Evolutionary conservation across 2,888 invertebrate genomes (phyloP).

Genomic region (Crioceris asparagi): DNA sequence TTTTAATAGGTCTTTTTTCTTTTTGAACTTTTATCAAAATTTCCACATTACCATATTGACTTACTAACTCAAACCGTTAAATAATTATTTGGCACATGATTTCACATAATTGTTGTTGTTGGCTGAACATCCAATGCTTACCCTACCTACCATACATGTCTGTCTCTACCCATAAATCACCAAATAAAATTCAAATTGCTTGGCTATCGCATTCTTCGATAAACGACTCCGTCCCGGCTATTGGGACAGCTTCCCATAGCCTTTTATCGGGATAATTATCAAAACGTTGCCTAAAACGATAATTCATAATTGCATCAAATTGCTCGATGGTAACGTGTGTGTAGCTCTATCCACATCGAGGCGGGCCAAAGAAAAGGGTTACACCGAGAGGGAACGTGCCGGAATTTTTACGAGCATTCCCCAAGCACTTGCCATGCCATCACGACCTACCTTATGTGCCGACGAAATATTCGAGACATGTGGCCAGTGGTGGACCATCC

Average conservation of each 20-base stretch:
- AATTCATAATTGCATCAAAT: conserved; percentile 2
- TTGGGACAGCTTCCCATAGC: conserved; percentile 1
- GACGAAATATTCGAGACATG: neutral
- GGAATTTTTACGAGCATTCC: conserved; percentile 19
- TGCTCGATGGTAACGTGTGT: neutral
- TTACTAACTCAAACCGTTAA: no score
- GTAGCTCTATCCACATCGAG: neutral
- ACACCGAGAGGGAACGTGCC: conserved; percentile 17
- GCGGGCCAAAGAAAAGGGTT: conserved; percentile 4
- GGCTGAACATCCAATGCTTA: no score
- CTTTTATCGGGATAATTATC: neutral
- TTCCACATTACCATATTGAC: no score
- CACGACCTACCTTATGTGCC: conserved; percentile 21
- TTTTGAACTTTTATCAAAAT: no score
- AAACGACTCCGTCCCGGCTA: no score
- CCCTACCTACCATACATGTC: no score
- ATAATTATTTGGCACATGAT: no score
- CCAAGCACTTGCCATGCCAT: conserved; percentile 17
- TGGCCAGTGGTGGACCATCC: neutral
- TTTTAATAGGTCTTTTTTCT: no score
- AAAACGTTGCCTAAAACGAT: neutral
- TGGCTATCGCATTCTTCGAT: no score
- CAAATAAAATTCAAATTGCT: no score
- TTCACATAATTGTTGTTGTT: no score
- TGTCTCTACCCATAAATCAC: no score